These are phyloP conservation scores for Ceratina calcarata DNA, from an alignment of 1,140 invertebrate genomes.

Conservation along the genomic window DNA sequence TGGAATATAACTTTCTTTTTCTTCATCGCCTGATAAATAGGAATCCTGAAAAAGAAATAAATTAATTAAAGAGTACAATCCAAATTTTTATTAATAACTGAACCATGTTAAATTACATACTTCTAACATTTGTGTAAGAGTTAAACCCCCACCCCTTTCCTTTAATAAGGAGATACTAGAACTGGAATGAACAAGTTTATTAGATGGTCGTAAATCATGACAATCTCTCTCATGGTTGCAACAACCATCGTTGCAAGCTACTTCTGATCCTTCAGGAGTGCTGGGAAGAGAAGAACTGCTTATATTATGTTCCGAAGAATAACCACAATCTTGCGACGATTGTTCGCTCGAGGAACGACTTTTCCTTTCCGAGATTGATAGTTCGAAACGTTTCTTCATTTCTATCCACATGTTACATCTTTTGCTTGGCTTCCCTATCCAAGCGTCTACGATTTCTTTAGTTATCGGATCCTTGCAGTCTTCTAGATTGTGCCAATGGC, in stretches of 20 bases:
- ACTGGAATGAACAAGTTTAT: constrained; percentile 74
- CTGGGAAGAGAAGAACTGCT: constrained; percentile 87
- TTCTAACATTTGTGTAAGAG: constrained; percentile 87
- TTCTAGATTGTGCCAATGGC: constrained; percentile 51
- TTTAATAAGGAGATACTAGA: constrained; percentile 71
- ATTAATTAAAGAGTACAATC: constrained; percentile 53
- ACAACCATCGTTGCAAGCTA: constrained; percentile 91
- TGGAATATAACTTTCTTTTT: constrained; percentile 89
- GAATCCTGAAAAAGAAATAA: constrained; percentile 79
- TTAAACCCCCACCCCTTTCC: constrained; percentile 77
- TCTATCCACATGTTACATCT: constrained; percentile 73
- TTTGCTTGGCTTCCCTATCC: constrained; percentile 68
- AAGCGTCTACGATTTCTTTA: constrained; percentile 71
- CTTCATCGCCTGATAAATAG: constrained; percentile 87
- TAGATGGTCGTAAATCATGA: constrained; percentile 71
- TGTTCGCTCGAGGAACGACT: constrained; percentile 84
- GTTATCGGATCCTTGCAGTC: constrained; percentile 59
- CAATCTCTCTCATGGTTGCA: constrained; percentile 88
- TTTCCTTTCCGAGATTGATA: constrained; percentile 72
- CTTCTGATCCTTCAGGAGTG: constrained; percentile 91
- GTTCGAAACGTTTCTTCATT: constrained; percentile 74
- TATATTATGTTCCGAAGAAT: constrained; percentile 89
- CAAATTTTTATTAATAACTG: constrained; percentile 11
- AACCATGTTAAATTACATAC: constrained; percentile 69
- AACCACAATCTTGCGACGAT: constrained; percentile 89